A percentile compares a stretch with the other conserved stretches of the same genome.
Evolutionary conservation across 2,113 vertebrate species (phyloP).

Genomic region (Pedionomus torquatus): DNA sequence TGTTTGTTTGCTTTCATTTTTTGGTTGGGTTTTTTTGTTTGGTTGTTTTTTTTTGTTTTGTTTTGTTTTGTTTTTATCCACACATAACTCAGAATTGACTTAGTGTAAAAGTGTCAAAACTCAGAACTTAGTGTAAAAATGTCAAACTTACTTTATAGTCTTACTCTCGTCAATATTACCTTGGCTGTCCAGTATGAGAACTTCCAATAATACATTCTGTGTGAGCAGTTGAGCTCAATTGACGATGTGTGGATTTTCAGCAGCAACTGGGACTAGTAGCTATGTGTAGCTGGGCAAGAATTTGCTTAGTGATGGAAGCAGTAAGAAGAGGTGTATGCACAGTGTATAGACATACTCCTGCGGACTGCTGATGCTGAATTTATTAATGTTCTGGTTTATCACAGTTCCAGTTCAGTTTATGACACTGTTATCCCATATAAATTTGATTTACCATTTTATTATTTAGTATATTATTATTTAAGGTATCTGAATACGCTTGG

Average conservation of each 20-base stretch:
- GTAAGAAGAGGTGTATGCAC: neutral
- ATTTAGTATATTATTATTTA: neutral
- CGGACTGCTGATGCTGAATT: neutral
- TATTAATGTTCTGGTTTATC: neutral
- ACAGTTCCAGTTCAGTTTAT: neutral
- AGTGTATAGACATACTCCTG: neutral
- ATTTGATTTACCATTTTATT: neutral
- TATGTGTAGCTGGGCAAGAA: neutral
- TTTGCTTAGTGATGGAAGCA: neutral
- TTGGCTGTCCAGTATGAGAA: neutral
- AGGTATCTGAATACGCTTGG: neutral
- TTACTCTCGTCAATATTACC: neutral
- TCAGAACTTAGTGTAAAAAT: conserved; percentile 33
- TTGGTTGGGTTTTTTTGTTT: too few relatives aligned
- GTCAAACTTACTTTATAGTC: conserved; percentile 11
- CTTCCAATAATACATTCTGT: neutral
- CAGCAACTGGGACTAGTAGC: neutral
- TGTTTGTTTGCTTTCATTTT: too few relatives aligned
- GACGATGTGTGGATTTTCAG: conserved; percentile 9
- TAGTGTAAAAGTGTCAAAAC: conserved; percentile 27
- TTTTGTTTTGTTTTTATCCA: neutral
- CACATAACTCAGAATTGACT: conserved; percentile 12
- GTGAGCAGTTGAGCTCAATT: neutral
- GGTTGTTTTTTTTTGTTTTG: neutral
- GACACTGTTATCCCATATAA: neutral